phyloP scores from a whole-genome alignment of 2,113 vertebrate species.

The Herpetotheres cachinnans region DNA sequence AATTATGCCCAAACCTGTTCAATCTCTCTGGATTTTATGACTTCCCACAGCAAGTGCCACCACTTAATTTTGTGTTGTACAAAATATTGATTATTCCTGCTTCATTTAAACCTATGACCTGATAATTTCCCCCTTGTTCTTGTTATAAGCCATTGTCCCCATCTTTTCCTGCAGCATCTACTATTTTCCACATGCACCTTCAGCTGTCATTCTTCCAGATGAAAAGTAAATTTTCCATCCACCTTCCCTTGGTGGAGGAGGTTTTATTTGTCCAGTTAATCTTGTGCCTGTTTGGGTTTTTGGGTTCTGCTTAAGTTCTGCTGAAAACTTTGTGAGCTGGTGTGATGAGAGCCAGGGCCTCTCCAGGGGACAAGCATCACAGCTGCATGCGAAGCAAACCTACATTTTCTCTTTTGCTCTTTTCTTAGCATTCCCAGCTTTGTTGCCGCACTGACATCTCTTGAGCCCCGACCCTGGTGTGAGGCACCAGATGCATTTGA shows the following conservation, averaged over 20 bases:
- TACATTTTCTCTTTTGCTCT: background rate
- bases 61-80: background rate
- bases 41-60: accelerated
- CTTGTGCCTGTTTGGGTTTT: background rate
- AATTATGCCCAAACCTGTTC: background rate
- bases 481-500: background rate
- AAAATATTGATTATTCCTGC: background rate
- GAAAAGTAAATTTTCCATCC: background rate
- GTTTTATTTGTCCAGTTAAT: background rate
- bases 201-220: too few relatives aligned
- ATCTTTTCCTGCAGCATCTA: background rate
- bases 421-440: background rate
- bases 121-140: background rate
- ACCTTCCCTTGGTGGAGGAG: background rate
- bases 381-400: background rate
- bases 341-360: background rate
- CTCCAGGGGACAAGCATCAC: background rate
- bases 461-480: accelerated
- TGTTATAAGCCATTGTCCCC: background rate
- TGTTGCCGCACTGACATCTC: background rate
- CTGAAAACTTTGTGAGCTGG: background rate
- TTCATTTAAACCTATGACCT: background rate
- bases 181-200: background rate
- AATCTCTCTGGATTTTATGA: background rate
- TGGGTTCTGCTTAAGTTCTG: background rate